Evolutionary conservation across 2,797 vertebrate genomes (phyloP).

Genomic region (Numenius phaeopus): DNA sequence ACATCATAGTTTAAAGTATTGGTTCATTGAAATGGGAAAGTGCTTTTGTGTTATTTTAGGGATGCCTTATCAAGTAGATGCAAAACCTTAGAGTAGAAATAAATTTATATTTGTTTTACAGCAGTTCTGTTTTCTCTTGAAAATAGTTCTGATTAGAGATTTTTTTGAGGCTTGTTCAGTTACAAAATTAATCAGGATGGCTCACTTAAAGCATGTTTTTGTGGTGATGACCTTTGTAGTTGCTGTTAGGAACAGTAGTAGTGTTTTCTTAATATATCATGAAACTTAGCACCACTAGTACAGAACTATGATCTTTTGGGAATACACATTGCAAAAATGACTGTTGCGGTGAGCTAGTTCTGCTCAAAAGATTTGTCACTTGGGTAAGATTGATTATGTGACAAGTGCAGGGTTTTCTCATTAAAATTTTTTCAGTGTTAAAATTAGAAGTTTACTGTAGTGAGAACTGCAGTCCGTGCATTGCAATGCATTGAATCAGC

Average conservation of each 20-base stretch:
- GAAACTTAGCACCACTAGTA: rapidly evolving
- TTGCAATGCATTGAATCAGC: background rate
- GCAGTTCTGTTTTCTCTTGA: background rate
- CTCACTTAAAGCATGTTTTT: background rate
- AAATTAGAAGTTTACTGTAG: background rate
- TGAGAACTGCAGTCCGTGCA: background rate
- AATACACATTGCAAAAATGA: background rate
- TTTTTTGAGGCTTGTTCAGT: background rate
- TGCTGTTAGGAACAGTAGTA: background rate
- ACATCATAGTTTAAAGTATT: rapidly evolving
- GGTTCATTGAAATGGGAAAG: background rate
- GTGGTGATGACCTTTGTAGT: background rate
- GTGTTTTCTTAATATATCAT: rapidly evolving
- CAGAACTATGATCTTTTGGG: background rate
- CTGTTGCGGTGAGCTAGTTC: background rate
- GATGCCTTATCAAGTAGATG: background rate
- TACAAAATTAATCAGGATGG: background rate
- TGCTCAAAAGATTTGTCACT: background rate
- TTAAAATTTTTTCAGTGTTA: background rate
- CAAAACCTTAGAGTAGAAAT: background rate
- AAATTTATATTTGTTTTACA: background rate
- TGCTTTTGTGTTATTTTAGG: background rate
- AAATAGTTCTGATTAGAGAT: background rate
- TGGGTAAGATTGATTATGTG: background rate
- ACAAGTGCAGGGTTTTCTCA: background rate